These are phyloP conservation scores for Calephelis nemesis DNA, from an alignment of 1,140 invertebrate species.

Conservation along the genomic window DNA sequence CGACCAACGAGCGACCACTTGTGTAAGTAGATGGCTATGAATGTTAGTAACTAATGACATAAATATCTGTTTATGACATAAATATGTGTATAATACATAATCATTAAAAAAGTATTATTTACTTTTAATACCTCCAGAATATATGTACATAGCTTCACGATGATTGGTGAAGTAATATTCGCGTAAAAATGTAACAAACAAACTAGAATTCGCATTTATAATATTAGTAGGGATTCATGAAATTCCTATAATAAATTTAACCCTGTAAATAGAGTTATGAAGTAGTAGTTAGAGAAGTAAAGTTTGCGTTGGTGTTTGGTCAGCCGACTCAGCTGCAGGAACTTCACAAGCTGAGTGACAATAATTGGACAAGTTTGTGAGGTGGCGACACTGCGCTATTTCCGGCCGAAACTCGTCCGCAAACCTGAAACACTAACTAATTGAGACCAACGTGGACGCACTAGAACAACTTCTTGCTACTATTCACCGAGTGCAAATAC, in stretches of 20 bases:
- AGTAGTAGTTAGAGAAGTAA: neutral
- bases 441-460: constrained; percentile 43
- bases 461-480: constrained; percentile 12
- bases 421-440: constrained; percentile 48
- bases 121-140: too few relatives aligned
- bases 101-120: too few relatives aligned
- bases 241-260: neutral
- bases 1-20: too few relatives aligned
- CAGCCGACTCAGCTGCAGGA: constrained; percentile 13
- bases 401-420: constrained; percentile 32
- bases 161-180: too few relatives aligned
- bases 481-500: neutral
- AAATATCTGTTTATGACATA: too few relatives aligned
- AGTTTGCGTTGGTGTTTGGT: constrained; percentile 6
- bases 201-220: too few relatives aligned
- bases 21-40: too few relatives aligned
- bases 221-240: too few relatives aligned
- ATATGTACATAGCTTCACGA: too few relatives aligned
- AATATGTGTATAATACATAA: too few relatives aligned
- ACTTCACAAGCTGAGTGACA: constrained; percentile 41
- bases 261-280: neutral
- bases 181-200: too few relatives aligned
- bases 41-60: too few relatives aligned
- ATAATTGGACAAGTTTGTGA: constrained; percentile 56
- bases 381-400: constrained; percentile 39